Conservation (phyloP, 2,888 invertebrate species). For the Drosophila kambysellisi region DNA sequence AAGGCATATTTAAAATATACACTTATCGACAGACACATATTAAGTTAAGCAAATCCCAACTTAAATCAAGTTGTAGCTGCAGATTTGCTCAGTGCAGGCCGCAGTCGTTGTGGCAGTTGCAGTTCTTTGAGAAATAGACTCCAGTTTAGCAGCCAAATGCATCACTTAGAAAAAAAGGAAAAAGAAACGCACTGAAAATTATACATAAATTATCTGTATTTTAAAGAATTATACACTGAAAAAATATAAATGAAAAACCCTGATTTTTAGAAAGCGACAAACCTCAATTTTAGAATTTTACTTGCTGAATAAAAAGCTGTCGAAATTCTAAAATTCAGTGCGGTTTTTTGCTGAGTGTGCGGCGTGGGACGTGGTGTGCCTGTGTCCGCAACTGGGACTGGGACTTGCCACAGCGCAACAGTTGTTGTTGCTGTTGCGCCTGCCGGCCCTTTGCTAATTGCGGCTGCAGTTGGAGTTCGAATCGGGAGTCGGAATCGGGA, state of each 20-base stretch:
- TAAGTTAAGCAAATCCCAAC: not conserved
- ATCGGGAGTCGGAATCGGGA: slow-evolving; percentile 23
- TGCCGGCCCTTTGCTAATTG: slow-evolving; percentile 50
- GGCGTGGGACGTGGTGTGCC: slow-evolving; percentile 20
- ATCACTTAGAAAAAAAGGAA: not conserved
- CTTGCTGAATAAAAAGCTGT: not conserved
- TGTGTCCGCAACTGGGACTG: slow-evolving; percentile 12
- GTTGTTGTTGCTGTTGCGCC: slow-evolving; percentile 23
- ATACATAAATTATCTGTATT: too few relatives aligned
- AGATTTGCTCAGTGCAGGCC: slow-evolving; percentile 13
- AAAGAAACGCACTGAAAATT: too few relatives aligned
- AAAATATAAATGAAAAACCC: too few relatives aligned
- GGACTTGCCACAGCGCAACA: slow-evolving; percentile 44
- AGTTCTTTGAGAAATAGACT: slow-evolving; percentile 27
- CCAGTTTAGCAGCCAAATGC: slow-evolving; percentile 9
- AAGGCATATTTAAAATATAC: not conserved
- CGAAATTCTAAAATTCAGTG: not conserved
- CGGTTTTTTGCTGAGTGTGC: not conserved
- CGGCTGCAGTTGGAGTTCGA: slow-evolving; percentile 30
- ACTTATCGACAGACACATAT: not conserved
- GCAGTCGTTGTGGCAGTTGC: slow-evolving; percentile 23
- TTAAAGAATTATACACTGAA: too few relatives aligned
- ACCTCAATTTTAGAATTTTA: not conserved
- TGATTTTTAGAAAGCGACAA: not conserved
- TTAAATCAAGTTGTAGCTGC: not conserved